These are phyloP conservation scores for Psilanteris sp. DNA, from an alignment of 1,140 invertebrate genomes.

Conservation along the genomic window DNA sequence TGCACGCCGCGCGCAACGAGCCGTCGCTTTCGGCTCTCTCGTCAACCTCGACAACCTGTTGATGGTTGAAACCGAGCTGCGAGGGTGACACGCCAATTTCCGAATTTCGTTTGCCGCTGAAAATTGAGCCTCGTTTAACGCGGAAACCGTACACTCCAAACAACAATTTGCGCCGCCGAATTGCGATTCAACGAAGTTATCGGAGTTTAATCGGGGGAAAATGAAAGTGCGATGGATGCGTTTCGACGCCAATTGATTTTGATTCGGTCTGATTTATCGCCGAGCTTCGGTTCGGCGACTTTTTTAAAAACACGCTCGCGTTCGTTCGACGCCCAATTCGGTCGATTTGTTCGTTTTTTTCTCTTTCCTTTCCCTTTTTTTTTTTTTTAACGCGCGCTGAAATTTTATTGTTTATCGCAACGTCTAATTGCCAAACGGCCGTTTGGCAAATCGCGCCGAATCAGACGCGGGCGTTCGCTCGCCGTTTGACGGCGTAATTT, in stretches of 20 bases:
- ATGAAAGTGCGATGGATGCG: conserved; percentile 34
- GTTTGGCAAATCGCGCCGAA: too few species aligned
- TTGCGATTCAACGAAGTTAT: conserved; percentile 53
- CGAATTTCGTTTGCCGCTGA: conserved; percentile 50
- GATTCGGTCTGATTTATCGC: conserved; percentile 33
- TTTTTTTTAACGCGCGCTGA: too few species aligned
- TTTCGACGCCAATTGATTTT: conserved; percentile 39
- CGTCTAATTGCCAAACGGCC: too few species aligned
- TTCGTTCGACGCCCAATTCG: background rate
- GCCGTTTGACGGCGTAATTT: too few species aligned
- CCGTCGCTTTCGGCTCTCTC: conserved; percentile 29
- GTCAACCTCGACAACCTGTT: conserved; percentile 70
- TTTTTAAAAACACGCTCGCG: too few species aligned
- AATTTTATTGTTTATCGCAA: too few species aligned
- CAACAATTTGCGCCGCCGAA: conserved; percentile 52
- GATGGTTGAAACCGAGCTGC: conserved; percentile 68
- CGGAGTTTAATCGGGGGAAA: conserved; percentile 52
- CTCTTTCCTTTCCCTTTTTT: too few species aligned
- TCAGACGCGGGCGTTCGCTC: too few species aligned
- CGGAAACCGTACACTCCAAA: conserved; percentile 43
- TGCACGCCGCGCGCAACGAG: conserved; percentile 19
- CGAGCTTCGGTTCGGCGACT: background rate
- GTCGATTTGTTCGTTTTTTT: too few species aligned
- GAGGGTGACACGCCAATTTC: conserved; percentile 58
- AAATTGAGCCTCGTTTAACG: conserved; percentile 57